Conservation (phyloP, 2,113 vertebrate genomes). For the Oryctolagus cuniculus region DNA sequence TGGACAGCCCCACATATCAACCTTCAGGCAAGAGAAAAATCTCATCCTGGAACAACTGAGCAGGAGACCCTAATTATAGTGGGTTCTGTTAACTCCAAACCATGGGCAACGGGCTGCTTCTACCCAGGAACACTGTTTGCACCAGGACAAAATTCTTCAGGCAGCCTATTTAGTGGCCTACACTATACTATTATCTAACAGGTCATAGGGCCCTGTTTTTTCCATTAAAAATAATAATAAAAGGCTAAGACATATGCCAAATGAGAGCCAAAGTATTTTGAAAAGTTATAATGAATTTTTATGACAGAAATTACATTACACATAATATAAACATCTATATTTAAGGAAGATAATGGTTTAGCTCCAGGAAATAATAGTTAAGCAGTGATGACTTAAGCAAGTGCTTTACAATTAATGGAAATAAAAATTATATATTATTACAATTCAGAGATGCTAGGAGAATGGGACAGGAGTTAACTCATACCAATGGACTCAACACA, state of each 20-base stretch:
- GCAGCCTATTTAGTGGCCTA: background rate
- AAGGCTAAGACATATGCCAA: constrained; percentile 78
- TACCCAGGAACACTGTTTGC: background rate
- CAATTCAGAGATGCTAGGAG: constrained; percentile 83
- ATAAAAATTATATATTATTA: constrained; percentile 86
- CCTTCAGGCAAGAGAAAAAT: background rate
- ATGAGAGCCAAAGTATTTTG: constrained; percentile 65
- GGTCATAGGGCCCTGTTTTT: constrained; percentile 10
- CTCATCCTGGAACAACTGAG: background rate
- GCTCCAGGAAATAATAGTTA: constrained; percentile 87
- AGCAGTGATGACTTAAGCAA: constrained; percentile 84
- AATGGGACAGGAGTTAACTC: constrained; percentile 80
- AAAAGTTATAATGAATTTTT: constrained; percentile 82
- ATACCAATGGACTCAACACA: constrained; percentile 75
- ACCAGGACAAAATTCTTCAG: constrained; percentile 35
- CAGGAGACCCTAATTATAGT: background rate
- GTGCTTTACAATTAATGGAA: constrained; percentile 88
- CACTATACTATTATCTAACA: background rate
- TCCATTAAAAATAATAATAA: constrained; percentile 46
- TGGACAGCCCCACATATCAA: background rate
- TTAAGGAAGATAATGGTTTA: constrained; percentile 85
- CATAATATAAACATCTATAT: constrained; percentile 86
- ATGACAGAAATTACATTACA: constrained; percentile 82
- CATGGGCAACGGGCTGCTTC: background rate
- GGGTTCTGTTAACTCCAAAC: background rate